phyloP scores from a whole-genome alignment of 1,140 invertebrate genomes.

The Drosophila fuyamai region DNA sequence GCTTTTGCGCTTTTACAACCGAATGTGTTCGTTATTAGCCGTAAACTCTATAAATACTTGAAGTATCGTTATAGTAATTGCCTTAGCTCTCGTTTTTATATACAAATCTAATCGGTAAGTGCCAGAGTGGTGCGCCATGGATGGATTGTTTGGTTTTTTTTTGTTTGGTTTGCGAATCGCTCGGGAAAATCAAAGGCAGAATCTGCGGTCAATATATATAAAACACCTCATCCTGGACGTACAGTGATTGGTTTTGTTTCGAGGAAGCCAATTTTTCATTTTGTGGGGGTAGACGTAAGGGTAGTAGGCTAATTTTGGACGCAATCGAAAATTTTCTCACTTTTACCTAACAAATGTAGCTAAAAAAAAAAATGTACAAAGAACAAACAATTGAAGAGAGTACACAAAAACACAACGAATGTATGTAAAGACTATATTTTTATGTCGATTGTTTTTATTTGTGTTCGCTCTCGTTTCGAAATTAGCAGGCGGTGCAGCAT shows the following conservation, averaged over 20 bases:
- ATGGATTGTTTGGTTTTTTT: conserved; percentile 34
- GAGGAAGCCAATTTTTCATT: conserved; percentile 31
- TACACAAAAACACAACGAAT: conserved; percentile 7
- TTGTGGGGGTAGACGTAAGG: background rate
- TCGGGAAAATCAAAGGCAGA: conserved; percentile 17
- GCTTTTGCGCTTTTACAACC: conserved; percentile 36
- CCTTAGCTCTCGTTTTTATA: conserved; percentile 26
- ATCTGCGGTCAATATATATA: conserved; percentile 7
- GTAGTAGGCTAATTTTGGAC: conserved; percentile 45
- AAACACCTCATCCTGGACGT: conserved; percentile 24
- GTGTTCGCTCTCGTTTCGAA: conserved; percentile 15
- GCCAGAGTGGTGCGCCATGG: conserved; percentile 36
- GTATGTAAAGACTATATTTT: conserved; percentile 26
- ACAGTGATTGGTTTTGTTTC: conserved; percentile 15
- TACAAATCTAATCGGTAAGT: conserved; percentile 46
- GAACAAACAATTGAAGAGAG: conserved; percentile 44
- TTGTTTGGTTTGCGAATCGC: conserved; percentile 1
- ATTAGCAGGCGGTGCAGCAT: conserved; percentile 43
- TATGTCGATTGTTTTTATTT: conserved; percentile 13
- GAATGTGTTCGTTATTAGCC: conserved; percentile 27
- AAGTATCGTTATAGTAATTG: conserved; percentile 42
- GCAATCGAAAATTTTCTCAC: conserved; percentile 43
- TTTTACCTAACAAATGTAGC: conserved; percentile 20
- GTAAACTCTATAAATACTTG: conserved; percentile 40
- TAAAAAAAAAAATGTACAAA: conserved; percentile 5